Conservation (phyloP, 1,140 invertebrate genomes). For the Himalopsyche phryganea region DNA sequence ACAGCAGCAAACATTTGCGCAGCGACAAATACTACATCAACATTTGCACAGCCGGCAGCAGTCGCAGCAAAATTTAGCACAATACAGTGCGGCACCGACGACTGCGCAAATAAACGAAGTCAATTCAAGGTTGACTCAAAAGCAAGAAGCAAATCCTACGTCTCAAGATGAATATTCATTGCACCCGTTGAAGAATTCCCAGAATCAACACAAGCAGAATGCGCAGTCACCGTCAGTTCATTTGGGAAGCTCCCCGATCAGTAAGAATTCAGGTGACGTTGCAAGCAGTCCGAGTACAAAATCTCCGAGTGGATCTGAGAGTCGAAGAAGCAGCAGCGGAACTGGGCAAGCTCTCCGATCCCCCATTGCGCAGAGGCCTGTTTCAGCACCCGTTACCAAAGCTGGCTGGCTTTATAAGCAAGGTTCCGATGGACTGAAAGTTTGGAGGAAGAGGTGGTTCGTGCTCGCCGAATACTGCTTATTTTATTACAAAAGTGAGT, state of each 20-base stretch:
- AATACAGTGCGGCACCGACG: slow-evolving; percentile 18
- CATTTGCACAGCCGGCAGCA: slow-evolving; percentile 52
- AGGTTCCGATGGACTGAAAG: slow-evolving; percentile 84
- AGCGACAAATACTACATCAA: slow-evolving; percentile 53
- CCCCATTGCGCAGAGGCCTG: slow-evolving; percentile 71
- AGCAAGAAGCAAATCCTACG: slow-evolving; percentile 15
- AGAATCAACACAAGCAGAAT: slow-evolving; percentile 20
- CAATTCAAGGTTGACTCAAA: slow-evolving; percentile 12
- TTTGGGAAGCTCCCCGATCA: slow-evolving; percentile 4
- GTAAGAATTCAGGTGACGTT: slow-evolving; percentile 14
- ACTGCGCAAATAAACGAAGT: slow-evolving; percentile 23
- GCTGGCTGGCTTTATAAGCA: slow-evolving; percentile 90
- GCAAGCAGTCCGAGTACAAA: slow-evolving; percentile 49
- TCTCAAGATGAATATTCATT: slow-evolving; percentile 31
- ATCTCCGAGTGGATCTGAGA: slow-evolving; percentile 55
- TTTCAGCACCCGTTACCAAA: slow-evolving; percentile 76
- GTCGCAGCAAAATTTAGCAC: slow-evolving; percentile 37
- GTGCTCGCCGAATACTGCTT: slow-evolving; percentile 90
- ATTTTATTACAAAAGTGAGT: slow-evolving; percentile 91
- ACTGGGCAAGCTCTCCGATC: slow-evolving; percentile 63
- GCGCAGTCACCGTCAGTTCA: slow-evolving; percentile 11
- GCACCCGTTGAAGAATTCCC: slow-evolving; percentile 13
- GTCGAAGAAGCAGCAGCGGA: slow-evolving; percentile 59
- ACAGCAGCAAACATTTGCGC: slow-evolving; percentile 59
- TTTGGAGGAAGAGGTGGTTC: slow-evolving; percentile 95